phyloP scores from a whole-genome alignment of 1,140 invertebrate species.

The Triops cancriformis region DNA sequence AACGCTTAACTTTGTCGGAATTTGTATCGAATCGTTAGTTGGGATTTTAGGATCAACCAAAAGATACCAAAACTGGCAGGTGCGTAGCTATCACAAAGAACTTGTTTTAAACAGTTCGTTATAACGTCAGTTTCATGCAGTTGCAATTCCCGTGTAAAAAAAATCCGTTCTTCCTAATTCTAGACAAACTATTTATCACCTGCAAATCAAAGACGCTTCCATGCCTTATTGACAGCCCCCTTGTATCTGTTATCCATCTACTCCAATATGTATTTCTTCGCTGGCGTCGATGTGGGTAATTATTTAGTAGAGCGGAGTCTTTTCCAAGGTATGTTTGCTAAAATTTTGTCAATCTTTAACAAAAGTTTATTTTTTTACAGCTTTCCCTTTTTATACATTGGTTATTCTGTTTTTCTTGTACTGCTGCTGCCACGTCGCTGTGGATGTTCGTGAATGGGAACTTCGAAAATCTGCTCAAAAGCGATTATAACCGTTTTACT shows the following conservation, averaged over 20 bases:
- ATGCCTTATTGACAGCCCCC: slow-evolving; percentile 57
- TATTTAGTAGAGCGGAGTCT: slow-evolving; percentile 47
- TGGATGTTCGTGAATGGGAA: slow-evolving; percentile 29
- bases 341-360: slow-evolving; percentile 25
- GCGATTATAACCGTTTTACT: background rate
- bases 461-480: background rate
- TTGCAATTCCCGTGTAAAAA: slow-evolving; percentile 7
- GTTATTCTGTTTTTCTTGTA: slow-evolving; percentile 42
- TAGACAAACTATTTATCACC: slow-evolving; percentile 31
- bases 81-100: slow-evolving; percentile 33
- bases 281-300: slow-evolving; percentile 58
- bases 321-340: slow-evolving; percentile 39
- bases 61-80: slow-evolving; percentile 31
- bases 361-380: slow-evolving; percentile 37
- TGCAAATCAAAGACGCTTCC: slow-evolving; percentile 46
- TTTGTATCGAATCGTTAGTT: slow-evolving; percentile 58
- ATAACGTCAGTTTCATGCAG: background rate
- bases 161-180: slow-evolving; percentile 21
- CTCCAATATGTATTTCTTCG: slow-evolving; percentile 80
- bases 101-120: slow-evolving; percentile 35
- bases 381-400: slow-evolving; percentile 35
- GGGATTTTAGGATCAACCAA: slow-evolving; percentile 39
- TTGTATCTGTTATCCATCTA: slow-evolving; percentile 65
- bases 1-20: slow-evolving; percentile 65
- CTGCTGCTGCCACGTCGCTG: slow-evolving; percentile 46